Evolutionary conservation across 1,140 invertebrate species (phyloP).

Genomic region (Monochamus saltuarius): DNA sequence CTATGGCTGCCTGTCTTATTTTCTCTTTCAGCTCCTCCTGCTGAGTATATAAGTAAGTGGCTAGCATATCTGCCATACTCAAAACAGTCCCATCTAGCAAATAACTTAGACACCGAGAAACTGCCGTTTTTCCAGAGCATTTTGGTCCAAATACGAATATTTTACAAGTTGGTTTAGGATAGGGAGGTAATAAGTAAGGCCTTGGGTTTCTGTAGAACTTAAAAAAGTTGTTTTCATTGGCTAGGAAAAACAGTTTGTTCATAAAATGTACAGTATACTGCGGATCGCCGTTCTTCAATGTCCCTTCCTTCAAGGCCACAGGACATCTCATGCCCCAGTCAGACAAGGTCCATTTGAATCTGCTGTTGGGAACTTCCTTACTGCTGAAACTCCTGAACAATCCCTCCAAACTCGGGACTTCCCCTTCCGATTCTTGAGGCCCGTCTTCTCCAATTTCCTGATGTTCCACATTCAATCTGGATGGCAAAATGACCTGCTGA

Average conservation of each 20-base stretch:
- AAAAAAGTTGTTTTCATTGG: constrained; percentile 51
- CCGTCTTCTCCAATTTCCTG: constrained; percentile 23
- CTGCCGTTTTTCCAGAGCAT: constrained; percentile 48
- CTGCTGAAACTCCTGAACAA: constrained; percentile 41
- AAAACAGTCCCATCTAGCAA: constrained; percentile 46
- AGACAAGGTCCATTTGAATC: constrained; percentile 53
- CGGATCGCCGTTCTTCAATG: constrained; percentile 50
- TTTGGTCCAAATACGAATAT: constrained; percentile 53
- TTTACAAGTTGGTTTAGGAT: constrained; percentile 49
- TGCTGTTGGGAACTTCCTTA: constrained; percentile 32
- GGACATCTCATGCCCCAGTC: constrained; percentile 61
- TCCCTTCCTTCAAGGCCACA: constrained; percentile 57
- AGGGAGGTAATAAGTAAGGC: constrained; percentile 53
- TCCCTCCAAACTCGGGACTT: constrained; percentile 38
- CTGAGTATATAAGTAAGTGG: constrained; percentile 39
- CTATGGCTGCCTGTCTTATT: constrained; percentile 49
- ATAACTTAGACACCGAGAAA: constrained; percentile 47
- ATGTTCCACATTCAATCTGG: constrained; percentile 45
- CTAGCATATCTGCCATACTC: constrained; percentile 44
- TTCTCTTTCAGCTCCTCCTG: constrained; percentile 50
- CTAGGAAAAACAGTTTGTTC: constrained; percentile 60
- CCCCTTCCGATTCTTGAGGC: constrained; percentile 19
- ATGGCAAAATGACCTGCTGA: constrained; percentile 52
- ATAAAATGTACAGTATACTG: constrained; percentile 59
- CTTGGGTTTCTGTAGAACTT: constrained; percentile 61